A percentile compares a stretch with the other conserved stretches of the same genome.
Conservation (phyloP, 2,113 vertebrate species). For the Ciconia boyciana region DNA sequence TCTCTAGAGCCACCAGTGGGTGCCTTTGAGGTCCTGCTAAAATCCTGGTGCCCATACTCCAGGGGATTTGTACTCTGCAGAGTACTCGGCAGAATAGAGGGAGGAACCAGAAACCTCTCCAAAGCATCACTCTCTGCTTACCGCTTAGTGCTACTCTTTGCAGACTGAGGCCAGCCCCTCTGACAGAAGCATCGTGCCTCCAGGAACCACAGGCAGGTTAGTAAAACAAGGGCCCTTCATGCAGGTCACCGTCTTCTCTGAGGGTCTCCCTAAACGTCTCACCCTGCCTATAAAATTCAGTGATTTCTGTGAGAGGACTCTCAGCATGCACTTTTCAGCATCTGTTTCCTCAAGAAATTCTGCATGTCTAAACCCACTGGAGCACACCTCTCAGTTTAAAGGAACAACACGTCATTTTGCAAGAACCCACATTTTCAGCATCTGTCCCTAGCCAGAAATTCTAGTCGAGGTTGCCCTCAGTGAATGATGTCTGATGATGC, state of each 20-base stretch:
- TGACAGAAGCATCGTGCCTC: accelerated
- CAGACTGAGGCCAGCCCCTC: background rate
- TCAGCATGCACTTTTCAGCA: background rate
- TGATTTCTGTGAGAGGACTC: background rate
- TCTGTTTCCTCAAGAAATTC: background rate
- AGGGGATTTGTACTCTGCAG: background rate
- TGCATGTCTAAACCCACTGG: background rate
- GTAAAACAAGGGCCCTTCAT: background rate
- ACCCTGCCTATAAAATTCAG: background rate
- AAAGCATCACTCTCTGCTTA: background rate
- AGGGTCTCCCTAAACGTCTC: background rate
- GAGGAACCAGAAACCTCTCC: background rate
- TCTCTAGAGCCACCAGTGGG: background rate
- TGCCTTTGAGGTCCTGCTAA: background rate
- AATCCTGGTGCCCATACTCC: background rate
- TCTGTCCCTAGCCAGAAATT: background rate
- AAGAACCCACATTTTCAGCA: background rate
- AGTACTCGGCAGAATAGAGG: background rate
- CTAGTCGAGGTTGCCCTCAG: background rate
- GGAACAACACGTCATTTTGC: background rate
- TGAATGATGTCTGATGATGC: background rate
- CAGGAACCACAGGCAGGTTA: background rate
- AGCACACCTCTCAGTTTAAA: background rate
- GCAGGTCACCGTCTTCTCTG: background rate
- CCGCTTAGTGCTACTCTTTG: background rate